Percentiles rank a stretch among this genome's conserved stretches.
Evolutionary conservation across 2,113 vertebrate genomes (phyloP).

Genomic region (Aegithalos caudatus): DNA sequence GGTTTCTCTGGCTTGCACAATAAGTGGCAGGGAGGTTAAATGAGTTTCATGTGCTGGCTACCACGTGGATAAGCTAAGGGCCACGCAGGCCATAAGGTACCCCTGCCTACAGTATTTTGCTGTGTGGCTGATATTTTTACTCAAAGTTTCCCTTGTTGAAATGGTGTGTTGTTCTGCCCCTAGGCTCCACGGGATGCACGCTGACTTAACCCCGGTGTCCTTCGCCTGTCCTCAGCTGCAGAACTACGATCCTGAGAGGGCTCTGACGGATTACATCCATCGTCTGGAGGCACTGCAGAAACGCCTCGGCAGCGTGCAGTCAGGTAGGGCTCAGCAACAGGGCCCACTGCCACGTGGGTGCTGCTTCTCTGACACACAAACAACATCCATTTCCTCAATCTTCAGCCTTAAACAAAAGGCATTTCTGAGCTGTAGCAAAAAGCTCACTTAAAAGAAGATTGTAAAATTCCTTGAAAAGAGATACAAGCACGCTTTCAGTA

Average conservation of each 20-base stretch:
- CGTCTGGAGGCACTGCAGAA: constrained; percentile 92
- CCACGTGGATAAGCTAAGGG: not conserved
- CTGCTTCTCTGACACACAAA: not conserved
- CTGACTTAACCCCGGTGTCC: constrained; percentile 72
- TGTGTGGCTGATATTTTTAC: not conserved
- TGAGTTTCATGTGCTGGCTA: not conserved
- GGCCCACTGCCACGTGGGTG: accelerated
- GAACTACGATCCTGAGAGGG: constrained; percentile 93
- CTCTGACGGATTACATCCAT: constrained; percentile 92
- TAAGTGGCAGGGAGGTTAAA: not conserved
- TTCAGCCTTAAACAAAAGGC: not conserved
- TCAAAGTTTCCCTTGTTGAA: not conserved
- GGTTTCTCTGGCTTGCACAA: not conserved
- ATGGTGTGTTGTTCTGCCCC: not conserved
- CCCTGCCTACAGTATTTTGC: not conserved
- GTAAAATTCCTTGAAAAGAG: not conserved
- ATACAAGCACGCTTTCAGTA: not conserved
- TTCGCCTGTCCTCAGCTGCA: constrained; percentile 89
- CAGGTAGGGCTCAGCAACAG: constrained; percentile 73
- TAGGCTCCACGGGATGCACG: constrained; percentile 74
- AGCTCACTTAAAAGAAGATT: not conserved
- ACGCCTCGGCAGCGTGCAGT: constrained; percentile 87
- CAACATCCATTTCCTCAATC: not conserved
- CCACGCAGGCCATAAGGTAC: not conserved
- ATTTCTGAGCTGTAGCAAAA: not conserved